Evolutionary conservation across 1,140 invertebrate genomes (phyloP).

Genomic region (Eriocheir sinensis): DNA sequence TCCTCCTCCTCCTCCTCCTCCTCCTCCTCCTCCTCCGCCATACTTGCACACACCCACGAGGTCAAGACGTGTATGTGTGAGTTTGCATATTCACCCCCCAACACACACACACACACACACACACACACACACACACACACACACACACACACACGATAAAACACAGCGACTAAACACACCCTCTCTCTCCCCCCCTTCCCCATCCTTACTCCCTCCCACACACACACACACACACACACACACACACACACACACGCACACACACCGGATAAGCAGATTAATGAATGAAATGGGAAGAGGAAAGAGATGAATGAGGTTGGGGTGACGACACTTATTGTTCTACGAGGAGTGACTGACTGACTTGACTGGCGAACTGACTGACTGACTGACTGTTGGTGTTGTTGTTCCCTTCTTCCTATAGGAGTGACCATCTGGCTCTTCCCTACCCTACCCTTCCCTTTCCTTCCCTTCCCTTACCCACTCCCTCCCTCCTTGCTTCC

Average conservation of each 20-base stretch:
- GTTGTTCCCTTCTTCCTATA: neutral
- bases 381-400: no score
- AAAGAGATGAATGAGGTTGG: neutral
- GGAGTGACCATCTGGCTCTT: neutral
- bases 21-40: no score
- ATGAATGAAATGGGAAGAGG: neutral
- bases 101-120: neutral
- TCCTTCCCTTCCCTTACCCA: neutral
- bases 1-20: no score
- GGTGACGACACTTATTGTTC: neutral
- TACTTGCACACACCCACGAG: neutral
- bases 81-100: neutral
- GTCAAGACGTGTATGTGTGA: neutral
- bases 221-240: conserved; percentile 4
- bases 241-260: neutral
- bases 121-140: neutral
- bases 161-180: no score
- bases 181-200: no score
- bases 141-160: conserved; percentile 22
- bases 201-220: no score
- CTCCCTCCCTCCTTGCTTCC: neutral
- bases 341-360: neutral
- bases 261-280: neutral
- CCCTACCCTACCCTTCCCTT: neutral
- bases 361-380: no score